Evolutionary conservation across 92 coral and sea anemone species (phyloP).

Genomic region (Actinernus sp.): DNA sequence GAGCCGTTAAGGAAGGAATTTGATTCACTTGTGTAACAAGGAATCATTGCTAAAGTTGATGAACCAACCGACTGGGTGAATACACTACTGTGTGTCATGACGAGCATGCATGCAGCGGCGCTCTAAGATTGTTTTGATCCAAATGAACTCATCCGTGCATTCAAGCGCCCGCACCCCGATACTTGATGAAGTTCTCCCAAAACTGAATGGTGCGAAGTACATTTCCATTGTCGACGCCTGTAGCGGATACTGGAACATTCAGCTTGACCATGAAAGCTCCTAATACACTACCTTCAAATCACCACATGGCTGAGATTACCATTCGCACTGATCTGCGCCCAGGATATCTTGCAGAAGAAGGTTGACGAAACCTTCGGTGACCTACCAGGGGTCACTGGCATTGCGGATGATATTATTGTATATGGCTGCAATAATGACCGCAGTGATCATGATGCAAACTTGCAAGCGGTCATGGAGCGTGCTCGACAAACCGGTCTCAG

Average conservation of each 20-base stretch:
- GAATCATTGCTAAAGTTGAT: no score
- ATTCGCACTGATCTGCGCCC: slow-evolving; percentile 57
- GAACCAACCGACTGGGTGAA: no score
- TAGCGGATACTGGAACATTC: no score
- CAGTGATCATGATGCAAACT: slow-evolving; percentile 60
- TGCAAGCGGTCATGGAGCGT: slow-evolving; percentile 58
- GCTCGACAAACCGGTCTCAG: slow-evolving; percentile 62
- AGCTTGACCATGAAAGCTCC: no score
- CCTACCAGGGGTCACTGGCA: slow-evolving; percentile 64
- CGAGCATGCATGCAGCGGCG: no score
- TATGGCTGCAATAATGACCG: slow-evolving; percentile 61
- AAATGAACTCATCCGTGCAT: slow-evolving; percentile 48
- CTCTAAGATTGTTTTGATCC: no score
- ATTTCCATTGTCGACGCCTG: no score
- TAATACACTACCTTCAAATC: slow-evolving; percentile 58
- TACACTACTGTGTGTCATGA: no score
- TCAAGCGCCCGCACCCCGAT: no score
- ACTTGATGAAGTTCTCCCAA: no score
- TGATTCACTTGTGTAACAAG: slow-evolving; percentile 56
- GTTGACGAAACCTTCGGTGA: slow-evolving; percentile 74
- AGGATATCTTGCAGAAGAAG: slow-evolving; percentile 71
- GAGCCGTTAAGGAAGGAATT: slow-evolving; percentile 72
- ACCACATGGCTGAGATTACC: slow-evolving; percentile 56
- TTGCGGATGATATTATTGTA: no score
- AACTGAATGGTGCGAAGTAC: no score